These are phyloP conservation scores for Yoshiicerus persimilis DNA, from an alignment of 1,140 invertebrate genomes.

Conservation along the genomic window DNA sequence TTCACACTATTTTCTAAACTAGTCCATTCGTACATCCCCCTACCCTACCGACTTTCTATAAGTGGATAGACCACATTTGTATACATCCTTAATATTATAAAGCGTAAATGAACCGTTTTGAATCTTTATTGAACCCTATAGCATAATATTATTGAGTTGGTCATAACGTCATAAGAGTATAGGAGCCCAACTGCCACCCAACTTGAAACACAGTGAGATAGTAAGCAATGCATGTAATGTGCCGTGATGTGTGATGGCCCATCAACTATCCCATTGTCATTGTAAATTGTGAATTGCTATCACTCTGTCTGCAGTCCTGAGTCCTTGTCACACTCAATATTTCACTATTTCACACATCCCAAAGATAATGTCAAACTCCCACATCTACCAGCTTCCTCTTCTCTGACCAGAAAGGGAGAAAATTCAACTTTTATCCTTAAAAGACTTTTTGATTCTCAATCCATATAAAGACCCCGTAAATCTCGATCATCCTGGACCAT, in stretches of 20 bases:
- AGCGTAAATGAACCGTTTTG: no score
- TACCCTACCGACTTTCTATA: no score
- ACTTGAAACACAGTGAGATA: background rate
- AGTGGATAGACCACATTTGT: background rate
- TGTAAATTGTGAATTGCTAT: background rate
- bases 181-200: background rate
- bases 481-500: background rate
- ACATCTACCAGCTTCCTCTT: background rate
- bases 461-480: background rate
- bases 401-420: background rate
- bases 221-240: background rate
- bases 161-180: no score
- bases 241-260: background rate
- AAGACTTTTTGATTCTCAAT: background rate
- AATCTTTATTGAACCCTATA: no score
- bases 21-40: no score
- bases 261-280: conserved; percentile 9
- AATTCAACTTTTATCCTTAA: background rate
- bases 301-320: background rate
- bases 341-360: background rate
- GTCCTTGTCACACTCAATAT: background rate
- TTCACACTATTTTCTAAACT: background rate
- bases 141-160: no score
- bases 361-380: background rate
- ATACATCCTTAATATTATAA: no score